A percentile compares a stretch with the other conserved stretches of the same genome.
These are phyloP conservation scores for Stercorarius parasiticus DNA, from an alignment of 2,113 vertebrate species.

Conservation along the genomic window DNA sequence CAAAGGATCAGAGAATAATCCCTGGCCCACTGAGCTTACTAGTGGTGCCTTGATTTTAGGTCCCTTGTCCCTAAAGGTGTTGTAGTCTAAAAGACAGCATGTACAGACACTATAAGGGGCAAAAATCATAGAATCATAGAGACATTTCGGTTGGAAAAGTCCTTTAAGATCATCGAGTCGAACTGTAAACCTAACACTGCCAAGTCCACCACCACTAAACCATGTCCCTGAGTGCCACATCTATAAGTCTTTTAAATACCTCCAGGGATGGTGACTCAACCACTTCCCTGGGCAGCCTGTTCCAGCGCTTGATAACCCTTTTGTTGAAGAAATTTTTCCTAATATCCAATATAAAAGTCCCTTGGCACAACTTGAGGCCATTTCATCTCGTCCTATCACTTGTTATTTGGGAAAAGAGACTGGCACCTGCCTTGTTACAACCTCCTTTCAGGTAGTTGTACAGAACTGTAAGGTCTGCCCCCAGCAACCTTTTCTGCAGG, in stretches of 20 bases:
- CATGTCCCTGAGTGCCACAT: not conserved
- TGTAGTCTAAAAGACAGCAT: not conserved
- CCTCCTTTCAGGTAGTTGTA: not conserved
- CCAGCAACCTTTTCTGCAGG: not conserved
- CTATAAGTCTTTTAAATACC: not conserved
- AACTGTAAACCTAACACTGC: not conserved
- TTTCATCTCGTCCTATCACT: not conserved
- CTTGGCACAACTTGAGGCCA: not conserved
- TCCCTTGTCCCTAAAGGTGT: not conserved
- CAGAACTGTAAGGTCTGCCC: not conserved
- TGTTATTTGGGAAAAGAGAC: not conserved
- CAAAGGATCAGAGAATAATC: not conserved
- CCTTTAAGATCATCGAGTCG: not conserved
- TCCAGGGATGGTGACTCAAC: not conserved
- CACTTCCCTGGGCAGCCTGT: not conserved
- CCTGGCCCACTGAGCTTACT: not conserved
- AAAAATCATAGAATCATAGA: not conserved
- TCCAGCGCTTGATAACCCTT: not conserved
- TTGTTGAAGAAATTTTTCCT: not conserved
- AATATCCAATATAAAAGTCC: not conserved
- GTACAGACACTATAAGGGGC: not conserved
- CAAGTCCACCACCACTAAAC: not conserved
- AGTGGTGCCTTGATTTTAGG: not conserved
- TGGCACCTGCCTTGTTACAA: rapidly evolving
- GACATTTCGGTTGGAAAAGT: not conserved